Evolutionary conservation across 2,797 vertebrate genomes (phyloP).

Genomic region (Muraenolepis orangiensis): DNA sequence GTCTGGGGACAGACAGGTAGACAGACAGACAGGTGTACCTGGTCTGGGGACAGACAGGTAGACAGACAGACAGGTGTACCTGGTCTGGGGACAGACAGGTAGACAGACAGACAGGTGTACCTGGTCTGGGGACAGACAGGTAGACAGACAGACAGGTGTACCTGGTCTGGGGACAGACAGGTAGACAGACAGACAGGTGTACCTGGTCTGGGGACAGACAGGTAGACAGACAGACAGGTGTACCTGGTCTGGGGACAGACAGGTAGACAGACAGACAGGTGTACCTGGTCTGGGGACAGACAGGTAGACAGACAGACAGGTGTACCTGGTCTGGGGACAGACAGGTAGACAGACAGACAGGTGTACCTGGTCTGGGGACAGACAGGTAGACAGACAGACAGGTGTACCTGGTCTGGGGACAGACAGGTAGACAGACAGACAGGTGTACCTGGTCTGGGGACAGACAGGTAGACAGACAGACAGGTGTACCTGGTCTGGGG

Average conservation of each 20-base stretch:
- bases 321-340: neutral
- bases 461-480: constrained; percentile 63
- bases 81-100: no score
- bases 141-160: no score
- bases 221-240: constrained; percentile 4
- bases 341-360: neutral
- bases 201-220: neutral
- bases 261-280: neutral
- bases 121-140: no score
- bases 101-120: no score
- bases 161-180: no score
- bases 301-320: neutral
- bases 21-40: no score
- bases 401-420: neutral
- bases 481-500: neutral
- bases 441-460: constrained; percentile 87
- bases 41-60: no score
- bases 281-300: neutral
- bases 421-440: neutral
- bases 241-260: neutral
- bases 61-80: no score
- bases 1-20: no score
- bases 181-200: no score
- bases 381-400: constrained; percentile 41
- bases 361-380: constrained; percentile 91